Percentiles rank a stretch among this genome's conserved stretches.
Conservation (phyloP, 2,888 invertebrate genomes). For the Ophioninae sp. region DNA sequence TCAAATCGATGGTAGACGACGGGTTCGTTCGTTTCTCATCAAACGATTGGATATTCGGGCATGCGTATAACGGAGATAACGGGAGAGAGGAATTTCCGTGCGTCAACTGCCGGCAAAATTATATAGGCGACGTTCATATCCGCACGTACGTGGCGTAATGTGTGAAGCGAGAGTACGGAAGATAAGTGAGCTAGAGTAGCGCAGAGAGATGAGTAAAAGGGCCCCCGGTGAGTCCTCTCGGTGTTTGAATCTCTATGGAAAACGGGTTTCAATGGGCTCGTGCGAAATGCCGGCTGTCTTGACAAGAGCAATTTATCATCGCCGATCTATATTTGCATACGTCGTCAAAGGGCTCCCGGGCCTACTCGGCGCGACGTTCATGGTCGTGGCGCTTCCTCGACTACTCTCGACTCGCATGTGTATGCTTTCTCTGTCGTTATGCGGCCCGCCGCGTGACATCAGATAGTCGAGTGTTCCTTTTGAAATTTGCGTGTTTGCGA, state of each 20-base stretch:
- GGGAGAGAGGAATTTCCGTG: constrained; percentile 20
- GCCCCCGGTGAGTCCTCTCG: constrained; percentile 52
- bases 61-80: constrained; percentile 33
- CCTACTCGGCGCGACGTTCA: constrained; percentile 46
- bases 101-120: constrained; percentile 75
- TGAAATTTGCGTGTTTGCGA: constrained; percentile 81
- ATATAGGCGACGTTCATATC: constrained; percentile 75
- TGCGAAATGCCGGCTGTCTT: constrained; percentile 80
- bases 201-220: constrained; percentile 31
- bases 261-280: constrained; percentile 79
- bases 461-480: constrained; percentile 80
- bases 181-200: constrained; percentile 57
- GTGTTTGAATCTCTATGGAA: constrained; percentile 67
- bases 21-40: constrained; percentile 4
- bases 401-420: neutral
- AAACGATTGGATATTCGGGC: neutral
- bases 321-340: constrained; percentile 81
- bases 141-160: constrained; percentile 47
- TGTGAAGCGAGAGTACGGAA: constrained; percentile 44
- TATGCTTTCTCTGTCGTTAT: constrained; percentile 69
- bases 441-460: constrained; percentile 74
- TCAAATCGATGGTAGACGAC: neutral
- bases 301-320: constrained; percentile 81
- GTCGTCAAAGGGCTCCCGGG: constrained; percentile 77
- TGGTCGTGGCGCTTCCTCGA: neutral